A percentile compares a stretch with the other conserved stretches of the same genome.
Evolutionary conservation across 2,797 vertebrate genomes (phyloP).

Genomic region (Siniperca obscura): DNA sequence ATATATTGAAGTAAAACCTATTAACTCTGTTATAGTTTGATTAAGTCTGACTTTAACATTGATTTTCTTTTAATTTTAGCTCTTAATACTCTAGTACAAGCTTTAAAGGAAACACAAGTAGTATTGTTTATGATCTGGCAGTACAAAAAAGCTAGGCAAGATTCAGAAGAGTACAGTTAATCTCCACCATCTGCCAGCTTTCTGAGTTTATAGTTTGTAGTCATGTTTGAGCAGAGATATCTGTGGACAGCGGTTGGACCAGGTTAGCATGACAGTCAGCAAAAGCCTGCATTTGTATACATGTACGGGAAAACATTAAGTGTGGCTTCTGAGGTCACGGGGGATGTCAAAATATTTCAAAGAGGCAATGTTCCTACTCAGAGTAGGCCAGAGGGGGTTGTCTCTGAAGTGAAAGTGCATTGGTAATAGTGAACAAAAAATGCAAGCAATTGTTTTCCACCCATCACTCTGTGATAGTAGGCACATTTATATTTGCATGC

Average conservation of each 20-base stretch:
- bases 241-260: slow-evolving; percentile 25
- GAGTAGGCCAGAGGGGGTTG: slow-evolving; percentile 60
- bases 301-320: slow-evolving; percentile 46
- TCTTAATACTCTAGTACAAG: no score
- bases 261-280: slow-evolving; percentile 43
- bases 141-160: background rate
- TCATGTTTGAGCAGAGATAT: background rate
- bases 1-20: background rate
- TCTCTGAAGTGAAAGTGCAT: slow-evolving; percentile 40
- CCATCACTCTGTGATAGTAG: slow-evolving; percentile 44
- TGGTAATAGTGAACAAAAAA: slow-evolving; percentile 46
- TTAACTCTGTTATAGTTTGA: background rate
- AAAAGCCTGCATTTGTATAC: slow-evolving; percentile 48
- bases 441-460: slow-evolving; percentile 47
- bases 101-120: background rate
- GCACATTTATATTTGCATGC: slow-evolving; percentile 41
- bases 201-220: background rate
- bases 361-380: slow-evolving; percentile 28
- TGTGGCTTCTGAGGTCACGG: slow-evolving; percentile 62
- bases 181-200: slow-evolving; percentile 13
- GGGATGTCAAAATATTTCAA: slow-evolving; percentile 34
- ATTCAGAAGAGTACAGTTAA: background rate
- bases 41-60: background rate
- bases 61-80: background rate
- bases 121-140: background rate